phyloP scores from a whole-genome alignment of 2,888 invertebrate genomes.

The Macropis europaea region DNA sequence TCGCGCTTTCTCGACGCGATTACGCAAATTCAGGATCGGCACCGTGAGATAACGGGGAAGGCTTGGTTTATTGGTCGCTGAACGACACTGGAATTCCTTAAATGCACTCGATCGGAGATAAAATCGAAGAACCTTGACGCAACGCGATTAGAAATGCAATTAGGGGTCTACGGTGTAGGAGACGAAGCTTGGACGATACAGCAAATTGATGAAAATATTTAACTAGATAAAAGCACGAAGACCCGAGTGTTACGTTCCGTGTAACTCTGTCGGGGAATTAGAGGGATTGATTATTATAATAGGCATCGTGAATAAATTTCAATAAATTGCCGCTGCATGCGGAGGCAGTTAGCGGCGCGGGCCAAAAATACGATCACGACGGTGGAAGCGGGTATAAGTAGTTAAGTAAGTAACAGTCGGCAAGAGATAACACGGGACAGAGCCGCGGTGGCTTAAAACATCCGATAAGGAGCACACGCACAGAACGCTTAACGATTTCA shows the following conservation, averaged over 20 bases:
- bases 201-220: too few relatives aligned
- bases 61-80: slow-evolving; percentile 13
- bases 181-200: too few relatives aligned
- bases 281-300: not conserved
- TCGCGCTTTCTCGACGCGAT: slow-evolving; percentile 46
- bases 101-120: not conserved
- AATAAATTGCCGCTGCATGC: not conserved
- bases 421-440: slow-evolving; percentile 45
- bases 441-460: slow-evolving; percentile 57
- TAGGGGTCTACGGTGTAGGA: too few relatives aligned
- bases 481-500: slow-evolving; percentile 70
- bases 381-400: slow-evolving; percentile 32
- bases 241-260: too few relatives aligned
- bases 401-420: slow-evolving; percentile 46
- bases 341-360: not conserved
- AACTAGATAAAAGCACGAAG: too few relatives aligned
- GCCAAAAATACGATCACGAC: slow-evolving; percentile 19
- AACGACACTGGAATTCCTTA: slow-evolving; percentile 13
- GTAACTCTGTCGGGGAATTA: not conserved
- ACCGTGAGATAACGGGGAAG: slow-evolving; percentile 30
- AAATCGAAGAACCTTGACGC: too few relatives aligned
- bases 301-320: not conserved
- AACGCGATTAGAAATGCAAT: too few relatives aligned
- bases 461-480: slow-evolving; percentile 69
- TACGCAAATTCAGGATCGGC: slow-evolving; percentile 51